Percentiles rank a stretch among this genome's conserved stretches.
Evolutionary conservation across 2,888 invertebrate genomes (phyloP).

Genomic region (Amorpha juglandis): DNA sequence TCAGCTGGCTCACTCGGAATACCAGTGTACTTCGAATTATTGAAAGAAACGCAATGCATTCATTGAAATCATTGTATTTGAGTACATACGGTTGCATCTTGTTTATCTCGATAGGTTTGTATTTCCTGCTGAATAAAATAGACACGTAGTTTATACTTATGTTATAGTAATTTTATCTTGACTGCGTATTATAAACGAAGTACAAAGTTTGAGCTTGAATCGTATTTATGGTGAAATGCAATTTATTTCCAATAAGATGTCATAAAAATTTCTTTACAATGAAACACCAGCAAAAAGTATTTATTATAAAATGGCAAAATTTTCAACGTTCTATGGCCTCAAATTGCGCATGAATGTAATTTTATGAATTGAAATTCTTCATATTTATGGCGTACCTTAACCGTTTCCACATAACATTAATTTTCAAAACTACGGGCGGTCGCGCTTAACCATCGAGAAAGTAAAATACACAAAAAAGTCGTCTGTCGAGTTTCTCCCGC

Average conservation of each 20-base stretch:
- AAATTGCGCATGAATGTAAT: not conserved
- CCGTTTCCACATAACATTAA: constrained; percentile 8
- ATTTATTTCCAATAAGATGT: too few species aligned
- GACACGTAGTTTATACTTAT: too few species aligned
- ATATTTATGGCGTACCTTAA: constrained; percentile 6
- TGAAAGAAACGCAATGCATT: constrained; percentile 19
- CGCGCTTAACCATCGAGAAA: constrained; percentile 64
- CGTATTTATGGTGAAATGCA: not conserved
- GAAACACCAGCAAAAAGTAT: not conserved
- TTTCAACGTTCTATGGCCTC: not conserved
- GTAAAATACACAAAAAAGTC: constrained; percentile 81
- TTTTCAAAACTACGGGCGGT: constrained; percentile 17
- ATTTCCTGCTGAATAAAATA: too few species aligned
- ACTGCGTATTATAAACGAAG: too few species aligned
- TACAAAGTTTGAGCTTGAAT: too few species aligned
- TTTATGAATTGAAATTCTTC: constrained; percentile 5
- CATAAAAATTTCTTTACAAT: not conserved
- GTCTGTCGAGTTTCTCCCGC: constrained; percentile 79
- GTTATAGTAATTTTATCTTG: too few species aligned
- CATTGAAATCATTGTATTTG: constrained; percentile 3
- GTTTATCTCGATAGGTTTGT: too few species aligned
- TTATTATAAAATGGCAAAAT: too few species aligned
- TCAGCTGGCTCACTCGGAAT: constrained; percentile 47
- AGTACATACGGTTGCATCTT: not conserved
- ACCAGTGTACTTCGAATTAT: constrained; percentile 28